phyloP scores from a whole-genome alignment of 2,888 invertebrate genomes.

The Julus scandinavius region DNA sequence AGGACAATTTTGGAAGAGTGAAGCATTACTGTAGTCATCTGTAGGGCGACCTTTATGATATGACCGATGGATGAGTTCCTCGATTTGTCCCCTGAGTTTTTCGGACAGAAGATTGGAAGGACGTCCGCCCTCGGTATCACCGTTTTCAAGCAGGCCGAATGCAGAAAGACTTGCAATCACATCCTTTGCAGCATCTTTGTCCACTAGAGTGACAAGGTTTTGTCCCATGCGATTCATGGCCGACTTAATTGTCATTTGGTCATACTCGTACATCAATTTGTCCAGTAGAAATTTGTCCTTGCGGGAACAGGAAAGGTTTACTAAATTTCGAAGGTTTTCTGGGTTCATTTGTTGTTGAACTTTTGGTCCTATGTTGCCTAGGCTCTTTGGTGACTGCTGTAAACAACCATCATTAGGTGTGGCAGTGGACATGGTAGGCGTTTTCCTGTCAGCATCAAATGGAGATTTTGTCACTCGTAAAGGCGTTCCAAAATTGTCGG shows the following conservation, averaged over 20 bases:
- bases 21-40: not conserved
- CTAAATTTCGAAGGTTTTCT: not conserved
- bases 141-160: not conserved
- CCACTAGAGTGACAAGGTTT: not conserved
- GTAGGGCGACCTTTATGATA: not conserved
- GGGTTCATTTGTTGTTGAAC: not conserved
- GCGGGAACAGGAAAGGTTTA: conserved; percentile 29
- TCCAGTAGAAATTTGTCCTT: conserved; percentile 6
- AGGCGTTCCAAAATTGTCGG: not conserved
- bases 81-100: not conserved
- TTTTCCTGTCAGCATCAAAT: not conserved
- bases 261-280: conserved; percentile 10
- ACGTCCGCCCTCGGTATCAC: not conserved
- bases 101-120: not conserved
- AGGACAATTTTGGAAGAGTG: not conserved
- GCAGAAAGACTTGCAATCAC: conserved; percentile 3
- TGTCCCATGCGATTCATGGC: conserved; percentile 20
- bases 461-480: not conserved
- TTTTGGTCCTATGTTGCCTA: not conserved
- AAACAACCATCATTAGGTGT: not conserved
- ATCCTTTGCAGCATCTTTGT: not conserved
- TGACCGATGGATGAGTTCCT: not conserved
- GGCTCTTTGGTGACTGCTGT: not conserved
- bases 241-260: not conserved
- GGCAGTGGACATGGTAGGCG: not conserved